Evolutionary conservation across 2,113 vertebrate genomes (phyloP).

Genomic region (Neodontobutis hainanensis): DNA sequence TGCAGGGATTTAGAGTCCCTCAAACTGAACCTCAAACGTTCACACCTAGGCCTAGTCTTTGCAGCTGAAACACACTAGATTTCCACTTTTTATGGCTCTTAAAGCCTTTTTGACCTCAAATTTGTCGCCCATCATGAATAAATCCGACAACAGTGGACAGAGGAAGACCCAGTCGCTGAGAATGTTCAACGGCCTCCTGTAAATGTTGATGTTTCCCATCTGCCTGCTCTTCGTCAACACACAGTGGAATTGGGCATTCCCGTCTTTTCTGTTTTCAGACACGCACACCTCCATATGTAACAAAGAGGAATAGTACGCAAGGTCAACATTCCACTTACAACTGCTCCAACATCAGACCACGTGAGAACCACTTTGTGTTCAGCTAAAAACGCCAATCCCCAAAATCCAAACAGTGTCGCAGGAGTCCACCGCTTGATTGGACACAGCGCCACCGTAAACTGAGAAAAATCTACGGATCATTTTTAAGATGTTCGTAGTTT

Average conservation of each 20-base stretch:
- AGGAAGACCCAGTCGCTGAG: not conserved
- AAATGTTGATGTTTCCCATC: not conserved
- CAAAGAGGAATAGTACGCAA: not conserved
- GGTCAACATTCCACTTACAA: constrained; percentile 52
- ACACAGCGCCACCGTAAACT: not conserved
- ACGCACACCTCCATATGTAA: constrained; percentile 6
- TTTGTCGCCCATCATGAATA: not conserved
- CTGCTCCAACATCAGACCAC: constrained; percentile 45
- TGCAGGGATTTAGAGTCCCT: constrained; percentile 3
- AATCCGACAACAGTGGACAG: not conserved
- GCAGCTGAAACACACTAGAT: constrained; percentile 1
- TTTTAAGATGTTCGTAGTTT: constrained; percentile 2
- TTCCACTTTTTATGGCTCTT: not conserved
- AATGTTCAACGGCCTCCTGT: not conserved
- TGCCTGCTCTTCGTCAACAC: not conserved
- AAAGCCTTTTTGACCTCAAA: not conserved
- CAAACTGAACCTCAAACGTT: not conserved
- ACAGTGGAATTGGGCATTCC: not conserved
- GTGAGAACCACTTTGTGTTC: constrained; percentile 67
- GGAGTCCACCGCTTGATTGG: not conserved
- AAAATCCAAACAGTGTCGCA: constrained; percentile 3
- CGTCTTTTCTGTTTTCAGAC: not conserved
- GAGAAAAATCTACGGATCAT: not conserved
- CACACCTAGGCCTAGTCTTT: constrained; percentile 9
- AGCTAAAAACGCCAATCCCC: constrained; percentile 16